These are phyloP conservation scores for Netelia inedita DNA, from an alignment of 2,888 invertebrate genomes.

Conservation along the genomic window DNA sequence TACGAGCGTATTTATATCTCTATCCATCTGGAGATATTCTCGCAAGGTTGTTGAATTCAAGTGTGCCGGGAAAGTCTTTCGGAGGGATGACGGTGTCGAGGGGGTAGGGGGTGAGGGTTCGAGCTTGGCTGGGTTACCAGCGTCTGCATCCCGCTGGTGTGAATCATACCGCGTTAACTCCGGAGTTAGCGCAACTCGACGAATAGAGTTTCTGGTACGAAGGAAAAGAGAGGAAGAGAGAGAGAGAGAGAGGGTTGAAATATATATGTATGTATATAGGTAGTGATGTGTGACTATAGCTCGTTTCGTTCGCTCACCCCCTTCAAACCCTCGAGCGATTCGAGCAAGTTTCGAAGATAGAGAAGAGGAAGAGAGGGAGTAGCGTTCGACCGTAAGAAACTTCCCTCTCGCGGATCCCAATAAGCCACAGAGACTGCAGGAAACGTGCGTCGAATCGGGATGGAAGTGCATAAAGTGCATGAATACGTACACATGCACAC, in stretches of 20 bases:
- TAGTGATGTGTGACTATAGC: conserved; percentile 22
- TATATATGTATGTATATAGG: not conserved
- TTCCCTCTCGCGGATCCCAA: conserved; percentile 61
- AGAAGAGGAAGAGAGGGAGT: conserved; percentile 64
- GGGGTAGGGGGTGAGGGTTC: not conserved
- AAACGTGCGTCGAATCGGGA: conserved; percentile 65
- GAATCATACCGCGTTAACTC: conserved; percentile 67
- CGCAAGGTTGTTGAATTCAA: conserved; percentile 59
- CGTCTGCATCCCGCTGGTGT: conserved; percentile 60
- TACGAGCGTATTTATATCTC: conserved; percentile 25
- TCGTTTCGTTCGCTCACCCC: conserved; percentile 47
- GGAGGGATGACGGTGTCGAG: not conserved
- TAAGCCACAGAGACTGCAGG: conserved; percentile 65
- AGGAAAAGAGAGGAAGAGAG: conserved; percentile 43
- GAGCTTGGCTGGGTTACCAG: conserved; percentile 53
- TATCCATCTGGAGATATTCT: conserved; percentile 46
- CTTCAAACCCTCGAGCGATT: conserved; percentile 62
- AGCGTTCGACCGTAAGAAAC: conserved; percentile 65
- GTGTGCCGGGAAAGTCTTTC: conserved; percentile 47
- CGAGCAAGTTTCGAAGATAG: conserved; percentile 64
- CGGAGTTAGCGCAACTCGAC: conserved; percentile 64
- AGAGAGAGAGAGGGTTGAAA: conserved; percentile 3
- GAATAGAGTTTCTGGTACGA: conserved; percentile 67
- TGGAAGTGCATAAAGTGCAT: conserved; percentile 14
- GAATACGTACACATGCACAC: not conserved